Evolutionary conservation across 2,797 vertebrate genomes (phyloP).

Genomic region (Garrulus glandarius): DNA sequence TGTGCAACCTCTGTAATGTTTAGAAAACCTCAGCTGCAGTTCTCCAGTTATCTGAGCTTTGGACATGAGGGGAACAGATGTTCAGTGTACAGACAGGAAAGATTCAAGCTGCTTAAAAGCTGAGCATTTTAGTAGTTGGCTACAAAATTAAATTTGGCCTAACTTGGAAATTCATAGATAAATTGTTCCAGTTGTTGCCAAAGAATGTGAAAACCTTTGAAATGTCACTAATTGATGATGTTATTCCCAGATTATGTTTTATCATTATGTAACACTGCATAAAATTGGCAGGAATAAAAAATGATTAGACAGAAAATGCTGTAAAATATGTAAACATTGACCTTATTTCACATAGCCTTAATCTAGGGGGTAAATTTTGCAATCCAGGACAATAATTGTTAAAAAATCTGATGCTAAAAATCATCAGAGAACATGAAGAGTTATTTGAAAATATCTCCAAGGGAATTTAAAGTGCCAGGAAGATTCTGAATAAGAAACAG

Average conservation of each 20-base stretch:
- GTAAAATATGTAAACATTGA: background rate
- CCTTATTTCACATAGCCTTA: background rate
- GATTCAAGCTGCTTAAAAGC: background rate
- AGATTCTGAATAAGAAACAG: background rate
- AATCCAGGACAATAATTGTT: background rate
- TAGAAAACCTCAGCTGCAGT: background rate
- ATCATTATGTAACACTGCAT: background rate
- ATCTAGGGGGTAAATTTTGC: background rate
- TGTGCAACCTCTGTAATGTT: background rate
- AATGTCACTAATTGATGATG: background rate
- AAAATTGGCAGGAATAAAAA: background rate
- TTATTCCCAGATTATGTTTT: background rate
- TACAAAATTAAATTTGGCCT: constrained; percentile 3
- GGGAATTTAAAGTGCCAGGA: background rate
- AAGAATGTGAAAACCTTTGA: background rate
- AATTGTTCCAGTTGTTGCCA: background rate
- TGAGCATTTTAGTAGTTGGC: background rate
- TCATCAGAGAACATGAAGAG: background rate
- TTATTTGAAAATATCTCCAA: background rate
- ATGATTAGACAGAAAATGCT: background rate
- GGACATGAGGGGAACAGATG: background rate
- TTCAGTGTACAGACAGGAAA: background rate
- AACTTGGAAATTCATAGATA: background rate
- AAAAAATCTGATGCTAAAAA: background rate
- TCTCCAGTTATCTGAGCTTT: background rate